Percentiles rank a stretch among this genome's conserved stretches.
Conservation (phyloP, 2,113 vertebrate genomes). For the Gasterosteus aculeatus region DNA sequence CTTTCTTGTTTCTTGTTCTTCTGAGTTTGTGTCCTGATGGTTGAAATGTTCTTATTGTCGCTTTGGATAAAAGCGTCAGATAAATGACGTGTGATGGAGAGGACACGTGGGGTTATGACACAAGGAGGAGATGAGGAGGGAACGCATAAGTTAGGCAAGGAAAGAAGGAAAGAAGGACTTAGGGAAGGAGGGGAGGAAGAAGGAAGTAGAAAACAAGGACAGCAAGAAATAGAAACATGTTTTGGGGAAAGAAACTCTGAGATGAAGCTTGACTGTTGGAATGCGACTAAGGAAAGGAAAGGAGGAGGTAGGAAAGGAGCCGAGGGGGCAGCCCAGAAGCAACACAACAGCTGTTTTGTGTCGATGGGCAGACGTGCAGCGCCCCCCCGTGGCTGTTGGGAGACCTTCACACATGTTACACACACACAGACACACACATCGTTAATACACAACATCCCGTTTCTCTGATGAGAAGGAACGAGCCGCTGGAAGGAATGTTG, state of each 20-base stretch:
- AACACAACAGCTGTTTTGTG: neutral
- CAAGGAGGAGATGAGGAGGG: neutral
- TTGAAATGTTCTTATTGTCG: too few relatives aligned
- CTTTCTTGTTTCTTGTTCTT: too few relatives aligned
- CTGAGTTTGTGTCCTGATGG: too few relatives aligned
- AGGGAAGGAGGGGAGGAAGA: neutral
- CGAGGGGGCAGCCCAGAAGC: neutral
- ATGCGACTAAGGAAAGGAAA: neutral
- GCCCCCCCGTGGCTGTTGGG: slow-evolving; percentile 37
- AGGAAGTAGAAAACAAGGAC: neutral
- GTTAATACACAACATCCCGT: slow-evolving; percentile 52
- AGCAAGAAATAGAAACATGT: neutral
- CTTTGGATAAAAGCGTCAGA: too few relatives aligned
- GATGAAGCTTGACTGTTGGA: neutral
- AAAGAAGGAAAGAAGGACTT: neutral
- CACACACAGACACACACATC: slow-evolving; percentile 8
- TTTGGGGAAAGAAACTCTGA: neutral
- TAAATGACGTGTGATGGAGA: neutral
- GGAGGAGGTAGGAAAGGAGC: neutral
- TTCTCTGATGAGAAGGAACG: slow-evolving; percentile 63
- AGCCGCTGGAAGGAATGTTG: slow-evolving; percentile 52
- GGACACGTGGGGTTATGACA: neutral
- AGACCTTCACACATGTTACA: neutral
- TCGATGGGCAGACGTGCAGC: slow-evolving; percentile 25
- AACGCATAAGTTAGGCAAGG: neutral